A percentile compares a stretch with the other conserved stretches of the same genome.
Conservation (phyloP, 2,797 vertebrate genomes). For the Simalia tracyae region DNA sequence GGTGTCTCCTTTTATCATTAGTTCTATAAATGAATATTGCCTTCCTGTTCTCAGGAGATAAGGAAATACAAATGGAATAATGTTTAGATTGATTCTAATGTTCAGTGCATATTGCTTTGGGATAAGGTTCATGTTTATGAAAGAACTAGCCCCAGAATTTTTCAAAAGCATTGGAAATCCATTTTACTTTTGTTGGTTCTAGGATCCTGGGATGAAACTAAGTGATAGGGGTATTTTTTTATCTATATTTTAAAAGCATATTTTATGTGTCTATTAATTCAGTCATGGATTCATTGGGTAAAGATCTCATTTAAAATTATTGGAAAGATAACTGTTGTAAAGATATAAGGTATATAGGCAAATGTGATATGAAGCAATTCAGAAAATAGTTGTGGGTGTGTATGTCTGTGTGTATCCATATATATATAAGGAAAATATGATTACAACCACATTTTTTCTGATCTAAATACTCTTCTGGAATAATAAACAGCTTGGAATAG, state of each 20-base stretch:
- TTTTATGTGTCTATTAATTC: neutral
- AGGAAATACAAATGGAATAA: neutral
- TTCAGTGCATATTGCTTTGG: neutral
- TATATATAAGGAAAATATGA: neutral
- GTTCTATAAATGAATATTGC: neutral
- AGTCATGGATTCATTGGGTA: neutral
- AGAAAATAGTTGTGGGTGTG: neutral
- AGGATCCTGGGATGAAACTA: neutral
- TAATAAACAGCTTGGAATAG: neutral
- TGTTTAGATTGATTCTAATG: neutral
- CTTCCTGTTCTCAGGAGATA: neutral
- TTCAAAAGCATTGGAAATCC: neutral
- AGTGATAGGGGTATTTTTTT: neutral
- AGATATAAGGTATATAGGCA: neutral
- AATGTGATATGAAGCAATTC: neutral
- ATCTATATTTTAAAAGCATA: neutral
- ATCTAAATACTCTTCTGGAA: neutral
- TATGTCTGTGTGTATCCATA: neutral
- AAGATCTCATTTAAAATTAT: neutral
- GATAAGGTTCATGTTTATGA: neutral
- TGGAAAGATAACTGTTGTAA: neutral
- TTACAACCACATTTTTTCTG: neutral
- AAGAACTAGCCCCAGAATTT: neutral
- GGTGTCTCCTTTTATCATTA: constrained; percentile 4
- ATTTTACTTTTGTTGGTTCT: neutral